Conservation (phyloP, 1,140 invertebrate genomes). For the Lasaia peninsularis region DNA sequence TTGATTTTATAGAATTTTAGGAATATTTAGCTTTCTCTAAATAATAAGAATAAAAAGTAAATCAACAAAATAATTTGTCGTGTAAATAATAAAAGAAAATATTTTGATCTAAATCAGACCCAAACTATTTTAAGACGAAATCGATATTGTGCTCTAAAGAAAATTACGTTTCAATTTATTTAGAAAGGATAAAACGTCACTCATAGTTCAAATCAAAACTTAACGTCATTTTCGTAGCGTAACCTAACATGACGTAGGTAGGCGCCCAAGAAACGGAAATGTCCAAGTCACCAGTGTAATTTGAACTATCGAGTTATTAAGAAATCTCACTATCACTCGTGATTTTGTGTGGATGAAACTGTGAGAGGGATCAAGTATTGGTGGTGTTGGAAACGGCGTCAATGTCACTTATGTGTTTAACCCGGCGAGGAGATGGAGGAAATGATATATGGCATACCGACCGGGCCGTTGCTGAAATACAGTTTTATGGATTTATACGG, state of each 20-base stretch:
- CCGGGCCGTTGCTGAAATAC: conserved; percentile 55
- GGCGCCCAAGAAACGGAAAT: conserved; percentile 31
- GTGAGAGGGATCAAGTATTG: conserved; percentile 35
- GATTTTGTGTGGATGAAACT: conserved; percentile 24
- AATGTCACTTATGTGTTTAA: conserved; percentile 76
- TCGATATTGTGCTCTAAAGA: neutral
- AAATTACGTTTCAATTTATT: conserved; percentile 2
- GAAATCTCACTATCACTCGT: conserved; percentile 19
- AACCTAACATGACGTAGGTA: conserved; percentile 52
- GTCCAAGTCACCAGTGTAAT: conserved; percentile 40
- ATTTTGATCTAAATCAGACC: too few species aligned
- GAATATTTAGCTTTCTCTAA: too few species aligned
- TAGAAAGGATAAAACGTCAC: conserved; percentile 31
- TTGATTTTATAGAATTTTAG: too few species aligned
- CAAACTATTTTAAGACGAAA: neutral
- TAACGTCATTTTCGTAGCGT: conserved; percentile 57
- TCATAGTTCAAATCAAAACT: conserved; percentile 58
- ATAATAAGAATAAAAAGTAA: too few species aligned
- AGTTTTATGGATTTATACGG: conserved; percentile 38
- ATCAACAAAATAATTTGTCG: too few species aligned
- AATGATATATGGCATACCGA: conserved; percentile 66
- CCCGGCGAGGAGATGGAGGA: conserved; percentile 72
- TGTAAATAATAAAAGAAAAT: too few species aligned
- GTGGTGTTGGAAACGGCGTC: conserved; percentile 54
- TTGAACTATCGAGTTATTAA: conserved; percentile 36